These are phyloP conservation scores for Pimephales promelas DNA, from an alignment of 2,113 vertebrate genomes.

Conservation along the genomic window DNA sequence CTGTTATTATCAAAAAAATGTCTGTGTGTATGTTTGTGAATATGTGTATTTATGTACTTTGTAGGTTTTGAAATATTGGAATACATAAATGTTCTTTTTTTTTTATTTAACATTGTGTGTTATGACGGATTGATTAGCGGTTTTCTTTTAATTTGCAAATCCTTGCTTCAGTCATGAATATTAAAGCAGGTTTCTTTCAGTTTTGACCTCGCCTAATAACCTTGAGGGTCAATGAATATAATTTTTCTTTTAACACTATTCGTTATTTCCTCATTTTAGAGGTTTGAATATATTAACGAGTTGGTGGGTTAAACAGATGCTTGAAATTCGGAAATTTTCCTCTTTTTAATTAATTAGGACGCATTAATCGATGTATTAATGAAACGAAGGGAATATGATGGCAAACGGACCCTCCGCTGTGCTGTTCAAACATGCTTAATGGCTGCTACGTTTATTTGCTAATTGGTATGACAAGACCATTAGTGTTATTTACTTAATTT, in stretches of 20 bases:
- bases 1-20: no score
- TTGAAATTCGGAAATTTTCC: not conserved
- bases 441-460: not conserved
- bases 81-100: no score
- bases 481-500: slow-evolving; percentile 35
- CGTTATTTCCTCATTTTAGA: not conserved
- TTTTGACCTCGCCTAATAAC: not conserved
- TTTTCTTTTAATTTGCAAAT: no score
- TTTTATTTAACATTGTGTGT: no score
- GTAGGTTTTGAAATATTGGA: no score
- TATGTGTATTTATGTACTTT: no score
- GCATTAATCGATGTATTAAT: slow-evolving; percentile 11
- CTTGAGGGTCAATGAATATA: not conserved
- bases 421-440: slow-evolving; percentile 29
- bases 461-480: slow-evolving; percentile 23
- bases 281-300: not conserved
- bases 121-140: no score
- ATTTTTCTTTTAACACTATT: not conserved
- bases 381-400: not conserved
- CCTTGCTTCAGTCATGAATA: not conserved
- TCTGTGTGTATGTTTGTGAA: no score
- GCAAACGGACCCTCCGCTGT: not conserved
- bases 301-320: not conserved
- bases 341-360: not conserved
- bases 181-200: not conserved